Evolutionary conservation across 2,113 vertebrate species (phyloP).

Genomic region (Hucho hucho): DNA sequence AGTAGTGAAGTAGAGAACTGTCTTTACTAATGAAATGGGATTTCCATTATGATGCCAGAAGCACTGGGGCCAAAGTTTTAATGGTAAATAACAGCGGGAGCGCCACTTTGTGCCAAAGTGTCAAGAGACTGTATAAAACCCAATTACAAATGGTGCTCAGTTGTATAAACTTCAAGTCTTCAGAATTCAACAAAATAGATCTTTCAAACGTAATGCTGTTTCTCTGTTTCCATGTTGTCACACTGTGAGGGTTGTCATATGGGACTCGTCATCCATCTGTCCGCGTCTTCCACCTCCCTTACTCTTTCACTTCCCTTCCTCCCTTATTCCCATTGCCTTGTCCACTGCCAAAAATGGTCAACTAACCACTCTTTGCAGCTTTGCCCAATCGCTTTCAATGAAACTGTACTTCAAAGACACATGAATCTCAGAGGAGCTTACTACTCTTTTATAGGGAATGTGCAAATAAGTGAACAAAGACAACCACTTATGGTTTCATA

Average conservation of each 20-base stretch:
- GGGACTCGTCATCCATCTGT: neutral
- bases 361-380: neutral
- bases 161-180: constrained; percentile 1
- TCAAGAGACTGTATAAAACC: neutral
- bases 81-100: constrained; percentile 17
- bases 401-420: neutral
- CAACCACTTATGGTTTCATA: constrained; percentile 1
- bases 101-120: neutral
- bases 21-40: constrained; percentile 37
- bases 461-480: neutral
- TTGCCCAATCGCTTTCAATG: neutral
- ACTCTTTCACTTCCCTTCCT: neutral
- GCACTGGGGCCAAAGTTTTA: constrained; percentile 30
- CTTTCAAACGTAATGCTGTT: neutral
- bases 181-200: neutral
- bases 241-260: neutral
- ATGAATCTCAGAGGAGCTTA: neutral
- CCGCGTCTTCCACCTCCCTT: neutral
- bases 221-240: constrained; percentile 4
- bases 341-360: neutral
- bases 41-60: constrained; percentile 41
- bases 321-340: neutral
- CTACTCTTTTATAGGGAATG: neutral
- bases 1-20: constrained; percentile 47
- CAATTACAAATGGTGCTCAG: neutral